A percentile compares a stretch with the other conserved stretches of the same genome.
Conservation (phyloP, 2,113 vertebrate species). For the Ceyx margarethae region DNA sequence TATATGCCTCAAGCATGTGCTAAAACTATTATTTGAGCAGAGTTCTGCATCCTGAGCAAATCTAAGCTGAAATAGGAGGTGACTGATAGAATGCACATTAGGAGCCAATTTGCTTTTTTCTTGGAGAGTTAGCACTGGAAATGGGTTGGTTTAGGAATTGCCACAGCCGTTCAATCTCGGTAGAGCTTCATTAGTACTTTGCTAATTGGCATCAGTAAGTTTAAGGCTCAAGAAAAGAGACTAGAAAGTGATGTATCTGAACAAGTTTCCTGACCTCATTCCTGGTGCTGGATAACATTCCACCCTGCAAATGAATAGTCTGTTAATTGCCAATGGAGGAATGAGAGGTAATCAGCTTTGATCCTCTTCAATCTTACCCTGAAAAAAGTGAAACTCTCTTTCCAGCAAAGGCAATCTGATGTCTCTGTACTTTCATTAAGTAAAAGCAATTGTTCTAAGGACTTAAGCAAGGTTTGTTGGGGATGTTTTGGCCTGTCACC, state of each 20-base stretch:
- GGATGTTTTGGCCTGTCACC: neutral
- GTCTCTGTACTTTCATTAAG: neutral
- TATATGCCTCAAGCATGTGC: neutral
- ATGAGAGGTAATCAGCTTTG: neutral
- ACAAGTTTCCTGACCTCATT: slow-evolving; percentile 68
- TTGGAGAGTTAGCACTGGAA: slow-evolving; percentile 11
- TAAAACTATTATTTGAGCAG: neutral
- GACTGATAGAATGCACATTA: neutral
- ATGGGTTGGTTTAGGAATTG: slow-evolving; percentile 34
- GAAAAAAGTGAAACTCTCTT: slow-evolving; percentile 9
- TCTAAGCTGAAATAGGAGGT: neutral
- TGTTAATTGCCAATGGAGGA: slow-evolving; percentile 57
- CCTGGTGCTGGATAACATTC: slow-evolving; percentile 39
- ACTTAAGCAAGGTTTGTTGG: slow-evolving; percentile 24
- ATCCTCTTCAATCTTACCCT: slow-evolving; percentile 27
- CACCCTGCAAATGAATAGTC: slow-evolving; percentile 26
- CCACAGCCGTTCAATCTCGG: slow-evolving; percentile 24
- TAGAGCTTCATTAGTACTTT: slow-evolving; percentile 59
- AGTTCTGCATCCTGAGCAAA: neutral
- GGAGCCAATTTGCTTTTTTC: slow-evolving; percentile 23
- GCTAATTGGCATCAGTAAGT: slow-evolving; percentile 16
- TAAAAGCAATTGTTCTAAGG: slow-evolving; percentile 24
- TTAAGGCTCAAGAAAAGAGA: slow-evolving; percentile 42
- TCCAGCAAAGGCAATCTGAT: neutral
- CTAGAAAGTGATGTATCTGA: slow-evolving; percentile 49